Base-by-base conservation (phyloP, 2,113 vertebrate species). In the Hippopotamus amphibius region DNA sequence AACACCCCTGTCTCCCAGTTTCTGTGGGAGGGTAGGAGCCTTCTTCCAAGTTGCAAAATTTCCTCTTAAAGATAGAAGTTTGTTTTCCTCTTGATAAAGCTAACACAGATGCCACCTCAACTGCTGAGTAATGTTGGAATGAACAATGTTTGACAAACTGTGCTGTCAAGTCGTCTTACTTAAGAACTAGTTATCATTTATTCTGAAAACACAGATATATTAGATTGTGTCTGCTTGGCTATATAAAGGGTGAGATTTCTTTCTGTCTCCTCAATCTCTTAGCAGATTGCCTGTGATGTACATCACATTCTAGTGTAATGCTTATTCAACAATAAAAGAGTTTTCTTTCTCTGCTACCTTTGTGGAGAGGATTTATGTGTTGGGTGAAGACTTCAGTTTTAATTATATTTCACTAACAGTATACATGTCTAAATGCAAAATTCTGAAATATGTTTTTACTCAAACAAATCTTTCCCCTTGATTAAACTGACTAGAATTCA, bases 371-470 rank as follows among this genome's bases (percentile, higher is more conserved):
- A 68, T 85, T 93, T 96, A 59, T 88, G n/a, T 85, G 15, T 66
- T 77, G 77, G 59, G n/a, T 43, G 48, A 76, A 89, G 16, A 46
- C 91, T 96, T 74, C 50, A 14, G 74, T 88, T 88, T 91, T 68
- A 53, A 76, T 83, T 69, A 7, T 48, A 84, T 85, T 95, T 94
- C 30, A 28, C 50, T 77, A 88, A 90, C 14, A 55, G 41, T 72
- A 72, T 66, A 46, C 1, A 0, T 92, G 41, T 55, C 26, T 63
- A 82, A 93, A 91, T 79, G 33, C 13, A 90, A 96, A 88, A 72
- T 95, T 89, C 55, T 68, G 8, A 96, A 97, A 93, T 97, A 66
- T 3, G 77, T 57, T 76, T 85, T 96, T 93, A 71, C 74, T 96
- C 57, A 95, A 63, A 81, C 43, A 86, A 90, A 96, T 11, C 21